Evolutionary conservation across 2,113 vertebrate genomes (phyloP).

Genomic region (Melospiza melodia): DNA sequence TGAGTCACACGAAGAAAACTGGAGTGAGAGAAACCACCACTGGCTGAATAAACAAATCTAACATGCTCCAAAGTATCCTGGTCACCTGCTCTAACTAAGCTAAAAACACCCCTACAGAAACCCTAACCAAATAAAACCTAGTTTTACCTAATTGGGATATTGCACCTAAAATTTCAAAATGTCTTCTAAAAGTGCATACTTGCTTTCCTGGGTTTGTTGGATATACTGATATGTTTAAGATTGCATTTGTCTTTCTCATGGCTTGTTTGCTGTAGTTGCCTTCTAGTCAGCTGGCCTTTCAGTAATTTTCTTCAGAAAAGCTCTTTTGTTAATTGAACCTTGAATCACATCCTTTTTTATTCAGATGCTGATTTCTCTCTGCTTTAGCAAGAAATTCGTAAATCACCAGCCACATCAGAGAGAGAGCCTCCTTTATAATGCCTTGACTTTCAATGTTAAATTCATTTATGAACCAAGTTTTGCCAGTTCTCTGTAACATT

Average conservation of each 20-base stretch:
- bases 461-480: background rate
- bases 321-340: background rate
- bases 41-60: background rate
- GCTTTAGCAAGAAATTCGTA: background rate
- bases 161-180: background rate
- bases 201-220: background rate
- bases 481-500: background rate
- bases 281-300: background rate
- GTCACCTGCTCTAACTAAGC: background rate
- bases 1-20: background rate
- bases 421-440: background rate
- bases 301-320: background rate
- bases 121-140: background rate
- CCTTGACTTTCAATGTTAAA: background rate
- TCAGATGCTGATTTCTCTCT: background rate
- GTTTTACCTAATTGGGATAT: background rate
- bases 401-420: background rate
- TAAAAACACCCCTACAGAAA: background rate
- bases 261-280: background rate
- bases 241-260: background rate
- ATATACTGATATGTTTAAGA: background rate
- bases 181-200: background rate
- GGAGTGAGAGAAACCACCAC: rapidly evolving
- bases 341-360: background rate
- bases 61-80: background rate